Base-by-base conservation (phyloP, 2,888 invertebrate species). In the Sericinus montela region DNA sequence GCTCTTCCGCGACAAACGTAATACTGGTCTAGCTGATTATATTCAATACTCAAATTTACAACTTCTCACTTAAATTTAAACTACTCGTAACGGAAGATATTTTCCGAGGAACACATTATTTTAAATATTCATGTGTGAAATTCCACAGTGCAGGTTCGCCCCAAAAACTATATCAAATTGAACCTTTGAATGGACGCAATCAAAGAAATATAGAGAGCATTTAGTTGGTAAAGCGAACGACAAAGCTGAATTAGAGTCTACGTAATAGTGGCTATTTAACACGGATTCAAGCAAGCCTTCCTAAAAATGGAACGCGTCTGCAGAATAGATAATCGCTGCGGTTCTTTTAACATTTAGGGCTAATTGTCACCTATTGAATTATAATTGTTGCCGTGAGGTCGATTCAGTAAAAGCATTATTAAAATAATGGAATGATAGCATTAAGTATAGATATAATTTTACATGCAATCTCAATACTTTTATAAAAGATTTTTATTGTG, bases 181-280 rank as follows among this genome's bases (percentile, higher is more conserved):
- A 34, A 11, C 35, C 30, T 44, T 41, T 42, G 50, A 44, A 25
- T 32, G 15, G 13, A 37, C 16, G 52, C 34, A 39, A 48, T 32
- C 39, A 38, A 34, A 45, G 39, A 48, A 52, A 52, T 50, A 55
- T 37, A 41, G 37, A 23, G 55, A 51, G 30, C 39, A 47, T 37
- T 52, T 52, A 46, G 36, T 52, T 39, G 34, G 41, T 16, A 32
- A 36, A 48, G 34, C 48, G 36, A 52, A 45, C 32, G 48, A 48
- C 49, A 51, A 55, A 55, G 46, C 45, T 38, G 48, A 52, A 47
- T 45, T 52, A 53, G 50, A 52, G 52, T 41, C 35, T 41, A 52
- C 45, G 46, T 41, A 52, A 48, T 47, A 44, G 40, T 30, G 10
- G 35, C 37, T 39, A 44, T 49, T 52, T 45, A 35, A 39, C 34